Percentiles rank a stretch among this genome's conserved stretches.
phyloP scores from a whole-genome alignment of 2,113 vertebrate genomes.

The Recurvirostra avosetta region DNA sequence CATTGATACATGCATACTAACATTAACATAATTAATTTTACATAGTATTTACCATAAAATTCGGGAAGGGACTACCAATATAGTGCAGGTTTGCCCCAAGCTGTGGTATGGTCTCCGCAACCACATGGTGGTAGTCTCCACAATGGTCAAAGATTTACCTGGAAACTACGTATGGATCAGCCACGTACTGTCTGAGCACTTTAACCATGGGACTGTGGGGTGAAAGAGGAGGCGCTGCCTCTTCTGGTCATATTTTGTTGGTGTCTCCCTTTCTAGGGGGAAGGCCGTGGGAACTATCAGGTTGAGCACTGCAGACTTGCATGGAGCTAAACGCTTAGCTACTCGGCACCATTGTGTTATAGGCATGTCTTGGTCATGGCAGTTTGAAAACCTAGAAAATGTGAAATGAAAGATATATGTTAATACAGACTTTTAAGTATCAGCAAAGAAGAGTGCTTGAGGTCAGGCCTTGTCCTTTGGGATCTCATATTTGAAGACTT shows the following conservation, averaged over 20 bases:
- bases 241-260: neutral
- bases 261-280: neutral
- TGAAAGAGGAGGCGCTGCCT: neutral
- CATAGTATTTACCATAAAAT: neutral
- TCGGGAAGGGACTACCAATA: neutral
- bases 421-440: neutral
- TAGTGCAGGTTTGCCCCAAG: neutral
- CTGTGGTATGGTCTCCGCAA: neutral
- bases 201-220: neutral
- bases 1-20: neutral
- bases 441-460: neutral
- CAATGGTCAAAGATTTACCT: neutral
- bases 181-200: neutral
- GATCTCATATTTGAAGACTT: neutral
- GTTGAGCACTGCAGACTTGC: neutral
- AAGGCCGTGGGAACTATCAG: neutral
- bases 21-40: neutral
- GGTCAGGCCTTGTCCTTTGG: neutral
- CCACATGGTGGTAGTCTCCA: neutral
- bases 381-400: neutral
- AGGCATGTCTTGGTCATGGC: neutral
- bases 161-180: neutral
- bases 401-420: neutral
- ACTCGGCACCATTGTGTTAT: neutral
- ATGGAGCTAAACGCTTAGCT: neutral